phyloP scores from a whole-genome alignment of 2,113 vertebrate species.

The Numenius arquata region DNA sequence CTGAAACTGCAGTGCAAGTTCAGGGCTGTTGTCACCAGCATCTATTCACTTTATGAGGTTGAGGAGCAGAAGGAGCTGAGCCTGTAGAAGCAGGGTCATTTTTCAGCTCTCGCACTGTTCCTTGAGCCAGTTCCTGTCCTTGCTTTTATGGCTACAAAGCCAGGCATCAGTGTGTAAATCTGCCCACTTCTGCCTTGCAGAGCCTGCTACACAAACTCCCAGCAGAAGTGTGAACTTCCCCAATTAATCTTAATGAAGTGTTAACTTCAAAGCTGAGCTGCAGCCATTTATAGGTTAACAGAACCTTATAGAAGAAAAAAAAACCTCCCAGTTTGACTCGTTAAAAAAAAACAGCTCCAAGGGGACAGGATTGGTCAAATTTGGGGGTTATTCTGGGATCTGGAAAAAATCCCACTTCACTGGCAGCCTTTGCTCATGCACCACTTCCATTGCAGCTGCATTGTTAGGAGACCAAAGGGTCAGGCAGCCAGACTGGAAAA shows the following conservation, averaged over 20 bases:
- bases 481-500: conserved; percentile 56
- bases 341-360: conserved; percentile 10
- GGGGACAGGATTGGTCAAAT: conserved; percentile 39
- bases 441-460: conserved; percentile 33
- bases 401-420: conserved; percentile 30
- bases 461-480: conserved; percentile 39
- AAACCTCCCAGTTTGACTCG: conserved; percentile 12
- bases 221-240: conserved; percentile 64
- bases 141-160: neutral
- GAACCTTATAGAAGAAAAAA: neutral
- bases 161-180: conserved; percentile 9
- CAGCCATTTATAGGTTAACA: conserved; percentile 55
- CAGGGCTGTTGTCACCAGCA: neutral
- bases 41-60: neutral
- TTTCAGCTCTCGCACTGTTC: neutral
- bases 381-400: conserved; percentile 41
- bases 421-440: conserved; percentile 8
- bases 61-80: neutral
- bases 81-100: neutral
- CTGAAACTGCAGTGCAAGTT: neutral
- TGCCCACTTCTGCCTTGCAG: conserved; percentile 20
- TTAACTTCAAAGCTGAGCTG: conserved; percentile 62
- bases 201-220: conserved; percentile 44
- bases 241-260: conserved; percentile 70
- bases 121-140: neutral